phyloP scores from a whole-genome alignment of 2,113 vertebrate species.

The Chionis minor region DNA sequence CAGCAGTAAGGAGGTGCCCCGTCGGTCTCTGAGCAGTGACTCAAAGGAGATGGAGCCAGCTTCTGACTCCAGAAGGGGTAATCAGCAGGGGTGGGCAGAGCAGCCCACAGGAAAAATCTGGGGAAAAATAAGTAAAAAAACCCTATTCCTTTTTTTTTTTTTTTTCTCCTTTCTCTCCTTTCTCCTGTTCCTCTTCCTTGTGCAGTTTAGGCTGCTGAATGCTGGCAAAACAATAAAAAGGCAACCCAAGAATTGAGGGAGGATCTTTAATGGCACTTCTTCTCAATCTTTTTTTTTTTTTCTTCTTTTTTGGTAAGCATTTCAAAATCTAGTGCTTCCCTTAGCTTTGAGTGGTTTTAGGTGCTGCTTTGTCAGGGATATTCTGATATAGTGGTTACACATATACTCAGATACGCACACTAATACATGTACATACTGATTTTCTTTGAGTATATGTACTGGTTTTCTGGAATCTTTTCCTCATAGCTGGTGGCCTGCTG shows the following conservation, averaged over 20 bases:
- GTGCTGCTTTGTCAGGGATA: neutral
- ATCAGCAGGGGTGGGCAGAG: neutral
- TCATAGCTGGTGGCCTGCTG: neutral
- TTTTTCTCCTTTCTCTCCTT: too few relatives aligned
- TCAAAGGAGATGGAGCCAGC: neutral
- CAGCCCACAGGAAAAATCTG: neutral
- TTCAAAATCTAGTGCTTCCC: neutral
- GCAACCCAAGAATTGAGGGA: accelerated
- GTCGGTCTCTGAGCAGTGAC: neutral
- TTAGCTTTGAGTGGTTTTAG: neutral
- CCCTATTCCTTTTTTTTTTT: accelerated
- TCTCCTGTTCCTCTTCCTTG: neutral
- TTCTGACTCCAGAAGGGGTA: neutral
- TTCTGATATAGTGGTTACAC: neutral
- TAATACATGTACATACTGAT: accelerated
- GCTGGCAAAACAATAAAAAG: neutral
- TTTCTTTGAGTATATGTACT: neutral
- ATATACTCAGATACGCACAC: neutral
- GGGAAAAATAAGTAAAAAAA: neutral
- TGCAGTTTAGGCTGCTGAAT: neutral
- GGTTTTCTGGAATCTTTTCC: neutral
- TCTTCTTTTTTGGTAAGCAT: neutral
- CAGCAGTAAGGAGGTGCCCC: accelerated
- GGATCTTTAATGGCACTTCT: neutral
- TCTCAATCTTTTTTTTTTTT: neutral